These are phyloP conservation scores for Rhorus exstirpatorius DNA, from an alignment of 2,888 invertebrate genomes.

Conservation along the genomic window DNA sequence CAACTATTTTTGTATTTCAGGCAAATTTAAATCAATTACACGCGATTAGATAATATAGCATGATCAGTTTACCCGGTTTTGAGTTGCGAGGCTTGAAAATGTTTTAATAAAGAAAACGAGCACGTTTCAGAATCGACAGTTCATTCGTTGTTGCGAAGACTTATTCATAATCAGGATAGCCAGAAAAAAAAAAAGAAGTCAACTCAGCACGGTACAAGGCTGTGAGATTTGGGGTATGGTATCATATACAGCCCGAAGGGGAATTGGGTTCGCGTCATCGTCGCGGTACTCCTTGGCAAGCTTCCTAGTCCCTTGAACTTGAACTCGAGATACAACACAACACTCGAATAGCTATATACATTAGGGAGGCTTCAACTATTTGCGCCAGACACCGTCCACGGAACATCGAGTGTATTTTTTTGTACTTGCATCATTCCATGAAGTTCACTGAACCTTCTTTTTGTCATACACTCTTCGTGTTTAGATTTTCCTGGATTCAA, in stretches of 20 bases:
- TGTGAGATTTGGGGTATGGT: slow-evolving; percentile 38
- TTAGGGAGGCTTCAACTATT: slow-evolving; percentile 6
- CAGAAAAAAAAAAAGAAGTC: slow-evolving; percentile 12
- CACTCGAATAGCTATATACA: neutral
- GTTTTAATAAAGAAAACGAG: no score
- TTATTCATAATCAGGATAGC: neutral
- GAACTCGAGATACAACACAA: slow-evolving; percentile 42
- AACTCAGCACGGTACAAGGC: slow-evolving; percentile 13
- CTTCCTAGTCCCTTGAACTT: slow-evolving; percentile 63
- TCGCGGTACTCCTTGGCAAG: slow-evolving; percentile 57
- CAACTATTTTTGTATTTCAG: neutral
- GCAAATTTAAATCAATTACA: neutral
- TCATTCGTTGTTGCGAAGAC: neutral
- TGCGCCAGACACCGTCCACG: neutral
- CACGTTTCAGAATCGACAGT: neutral
- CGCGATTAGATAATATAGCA: neutral
- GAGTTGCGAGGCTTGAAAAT: no score
- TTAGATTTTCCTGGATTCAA: no score
- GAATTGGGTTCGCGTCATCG: slow-evolving; percentile 39
- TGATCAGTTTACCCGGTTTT: no score
- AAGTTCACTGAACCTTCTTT: neutral
- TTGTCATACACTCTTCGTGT: no score
- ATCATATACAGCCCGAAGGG: slow-evolving; percentile 20
- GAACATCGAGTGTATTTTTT: slow-evolving; percentile 13
- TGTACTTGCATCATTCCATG: neutral